phyloP scores from a whole-genome alignment of 2,797 vertebrate genomes.

The Botia almorhae region DNA sequence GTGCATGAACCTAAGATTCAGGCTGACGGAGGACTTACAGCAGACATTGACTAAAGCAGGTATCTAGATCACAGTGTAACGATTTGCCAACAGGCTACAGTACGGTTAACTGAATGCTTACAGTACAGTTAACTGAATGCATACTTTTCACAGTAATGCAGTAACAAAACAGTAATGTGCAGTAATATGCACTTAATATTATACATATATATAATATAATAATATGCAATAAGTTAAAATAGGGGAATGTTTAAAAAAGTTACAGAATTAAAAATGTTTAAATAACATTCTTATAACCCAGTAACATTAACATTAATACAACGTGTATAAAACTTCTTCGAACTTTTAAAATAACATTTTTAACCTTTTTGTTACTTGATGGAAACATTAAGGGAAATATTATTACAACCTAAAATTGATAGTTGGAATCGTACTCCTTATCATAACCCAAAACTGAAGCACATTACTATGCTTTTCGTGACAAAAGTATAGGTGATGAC shows the following conservation, averaged over 20 bases:
- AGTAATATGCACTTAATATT: not conserved
- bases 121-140: not conserved
- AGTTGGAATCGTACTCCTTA: not conserved
- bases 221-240: not conserved
- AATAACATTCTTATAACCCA: too few species aligned
- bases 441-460: not conserved
- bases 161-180: not conserved
- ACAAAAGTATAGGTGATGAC: not conserved
- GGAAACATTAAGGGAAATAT: too few species aligned
- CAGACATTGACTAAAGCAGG: slow-evolving; percentile 30
- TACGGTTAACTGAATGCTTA: not conserved
- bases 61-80: slow-evolving; percentile 36
- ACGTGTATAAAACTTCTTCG: too few species aligned
- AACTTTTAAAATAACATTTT: too few species aligned
- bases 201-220: too few species aligned
- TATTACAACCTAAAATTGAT: too few species aligned
- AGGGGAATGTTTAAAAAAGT: too few species aligned
- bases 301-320: too few species aligned
- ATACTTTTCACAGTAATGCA: not conserved
- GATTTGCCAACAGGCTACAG: slow-evolving; percentile 17
- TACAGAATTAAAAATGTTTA: too few species aligned
- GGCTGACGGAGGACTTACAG: not conserved
- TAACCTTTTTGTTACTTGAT: too few species aligned
- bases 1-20: not conserved
- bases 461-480: not conserved